Evolutionary conservation across 2,797 vertebrate genomes (phyloP).

Genomic region (Characodon lateralis): DNA sequence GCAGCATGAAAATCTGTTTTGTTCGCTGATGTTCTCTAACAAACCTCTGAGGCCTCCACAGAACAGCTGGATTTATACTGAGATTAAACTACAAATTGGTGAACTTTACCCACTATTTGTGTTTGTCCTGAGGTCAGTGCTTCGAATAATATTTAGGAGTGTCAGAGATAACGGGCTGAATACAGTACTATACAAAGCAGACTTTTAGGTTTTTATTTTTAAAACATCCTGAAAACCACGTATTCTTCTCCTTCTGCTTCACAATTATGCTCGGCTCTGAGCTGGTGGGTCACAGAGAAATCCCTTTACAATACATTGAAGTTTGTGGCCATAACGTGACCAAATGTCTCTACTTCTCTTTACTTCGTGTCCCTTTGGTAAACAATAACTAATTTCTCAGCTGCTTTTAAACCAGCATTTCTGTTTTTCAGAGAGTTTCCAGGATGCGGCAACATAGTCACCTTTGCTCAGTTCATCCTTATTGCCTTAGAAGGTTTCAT

Average conservation of each 20-base stretch:
- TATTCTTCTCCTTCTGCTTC: background rate
- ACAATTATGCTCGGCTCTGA: background rate
- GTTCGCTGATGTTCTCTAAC: background rate
- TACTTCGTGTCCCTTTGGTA: background rate
- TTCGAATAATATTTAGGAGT: background rate
- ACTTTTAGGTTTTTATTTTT: background rate
- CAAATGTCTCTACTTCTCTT: background rate
- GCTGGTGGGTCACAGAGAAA: background rate
- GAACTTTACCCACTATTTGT: background rate
- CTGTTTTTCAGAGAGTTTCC: constrained; percentile 85
- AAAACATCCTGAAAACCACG: background rate
- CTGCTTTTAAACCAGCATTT: background rate
- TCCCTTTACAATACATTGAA: background rate
- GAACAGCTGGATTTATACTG: background rate
- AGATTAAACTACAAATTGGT: too few species aligned
- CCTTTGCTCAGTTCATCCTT: constrained; percentile 94
- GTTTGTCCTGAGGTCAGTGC: background rate
- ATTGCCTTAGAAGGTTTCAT: constrained; percentile 94
- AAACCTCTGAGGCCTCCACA: background rate
- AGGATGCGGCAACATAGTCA: constrained; percentile 97
- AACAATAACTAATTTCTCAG: background rate
- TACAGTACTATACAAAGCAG: background rate
- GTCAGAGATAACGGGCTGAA: background rate
- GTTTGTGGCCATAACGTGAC: background rate
- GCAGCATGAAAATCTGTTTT: background rate